phyloP scores from a whole-genome alignment of 2,797 vertebrate genomes.

The Anabacerthia variegaticeps region DNA sequence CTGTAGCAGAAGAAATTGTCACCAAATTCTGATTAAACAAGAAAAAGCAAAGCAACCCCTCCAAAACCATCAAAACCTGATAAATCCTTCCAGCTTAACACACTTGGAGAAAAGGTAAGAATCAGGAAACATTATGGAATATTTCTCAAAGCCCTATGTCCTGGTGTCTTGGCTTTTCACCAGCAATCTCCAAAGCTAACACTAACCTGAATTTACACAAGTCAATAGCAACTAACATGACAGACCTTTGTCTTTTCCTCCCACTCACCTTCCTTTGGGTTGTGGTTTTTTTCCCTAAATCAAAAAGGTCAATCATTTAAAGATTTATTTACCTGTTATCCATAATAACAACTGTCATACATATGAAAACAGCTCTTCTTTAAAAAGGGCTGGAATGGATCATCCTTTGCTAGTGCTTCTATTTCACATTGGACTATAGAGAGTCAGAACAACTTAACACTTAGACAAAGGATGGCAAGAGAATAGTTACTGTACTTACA shows the following conservation, averaged over 20 bases:
- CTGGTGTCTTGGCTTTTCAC: neutral
- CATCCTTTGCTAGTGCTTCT: neutral
- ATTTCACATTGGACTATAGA: neutral
- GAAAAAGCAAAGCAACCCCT: neutral
- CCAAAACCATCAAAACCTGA: neutral
- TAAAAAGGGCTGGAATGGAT: neutral
- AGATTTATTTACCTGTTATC: neutral
- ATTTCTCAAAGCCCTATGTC: neutral
- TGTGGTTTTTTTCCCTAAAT: neutral
- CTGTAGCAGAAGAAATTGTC: neutral
- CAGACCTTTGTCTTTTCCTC: neutral
- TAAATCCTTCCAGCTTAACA: neutral
- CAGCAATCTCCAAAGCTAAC: neutral
- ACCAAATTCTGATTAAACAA: neutral
- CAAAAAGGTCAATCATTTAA: neutral
- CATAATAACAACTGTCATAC: neutral
- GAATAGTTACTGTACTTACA: neutral
- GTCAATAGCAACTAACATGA: neutral
- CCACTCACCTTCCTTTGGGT: neutral
- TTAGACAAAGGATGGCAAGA: neutral
- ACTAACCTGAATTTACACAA: neutral
- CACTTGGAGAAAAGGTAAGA: neutral
- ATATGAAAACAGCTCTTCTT: neutral
- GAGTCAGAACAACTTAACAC: neutral
- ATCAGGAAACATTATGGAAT: neutral